Percentiles rank a stretch among this genome's conserved stretches.
Evolutionary conservation across 2,797 vertebrate genomes (phyloP).

Genomic region (Sus cebifrons): DNA sequence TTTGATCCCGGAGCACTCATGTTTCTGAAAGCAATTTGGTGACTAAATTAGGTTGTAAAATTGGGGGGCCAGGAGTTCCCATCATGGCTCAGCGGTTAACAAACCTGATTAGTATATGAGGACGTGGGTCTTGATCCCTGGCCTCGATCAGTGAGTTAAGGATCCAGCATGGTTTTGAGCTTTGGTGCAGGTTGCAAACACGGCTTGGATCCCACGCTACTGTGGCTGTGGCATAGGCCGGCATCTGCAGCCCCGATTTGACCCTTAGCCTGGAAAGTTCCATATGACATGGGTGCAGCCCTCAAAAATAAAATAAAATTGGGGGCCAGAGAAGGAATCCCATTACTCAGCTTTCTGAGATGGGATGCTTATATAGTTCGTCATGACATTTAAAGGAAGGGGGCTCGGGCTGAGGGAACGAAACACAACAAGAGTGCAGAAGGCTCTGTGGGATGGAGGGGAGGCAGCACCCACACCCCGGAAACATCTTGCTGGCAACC

Average conservation of each 20-base stretch:
- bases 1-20: not conserved
- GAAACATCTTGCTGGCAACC: not conserved
- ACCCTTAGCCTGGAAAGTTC: too few relatives aligned
- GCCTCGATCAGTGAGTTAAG: too few relatives aligned
- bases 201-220: too few relatives aligned
- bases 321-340: not conserved
- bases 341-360: not conserved
- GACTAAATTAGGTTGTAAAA: not conserved
- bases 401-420: not conserved
- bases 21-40: not conserved
- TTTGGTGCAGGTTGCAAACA: too few relatives aligned
- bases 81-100: too few relatives aligned
- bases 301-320: not conserved
- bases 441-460: rapidly evolving
- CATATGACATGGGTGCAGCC: too few relatives aligned
- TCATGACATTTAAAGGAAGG: not conserved
- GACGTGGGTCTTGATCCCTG: too few relatives aligned
- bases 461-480: not conserved
- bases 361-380: not conserved
- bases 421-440: not conserved
- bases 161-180: too few relatives aligned
- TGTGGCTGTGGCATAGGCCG: too few relatives aligned
- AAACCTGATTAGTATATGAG: too few relatives aligned
- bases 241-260: too few relatives aligned
- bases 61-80: too few relatives aligned